A percentile compares a stretch with the other conserved stretches of the same genome.
Evolutionary conservation across 2,113 vertebrate genomes (phyloP).

Genomic region (Dasyurus viverrinus): DNA sequence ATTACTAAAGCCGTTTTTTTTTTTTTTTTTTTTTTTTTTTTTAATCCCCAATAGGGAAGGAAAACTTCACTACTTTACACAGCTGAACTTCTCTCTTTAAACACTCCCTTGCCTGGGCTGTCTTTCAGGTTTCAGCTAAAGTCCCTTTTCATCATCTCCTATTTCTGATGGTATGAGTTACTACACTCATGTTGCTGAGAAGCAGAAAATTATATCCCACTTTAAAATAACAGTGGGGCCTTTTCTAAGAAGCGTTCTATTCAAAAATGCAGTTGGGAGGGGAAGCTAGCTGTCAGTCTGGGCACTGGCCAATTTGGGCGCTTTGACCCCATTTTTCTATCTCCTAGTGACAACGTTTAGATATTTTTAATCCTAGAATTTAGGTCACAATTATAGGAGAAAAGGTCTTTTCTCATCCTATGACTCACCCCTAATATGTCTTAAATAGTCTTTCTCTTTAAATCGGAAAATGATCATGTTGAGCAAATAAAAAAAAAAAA

Average conservation of each 20-base stretch:
- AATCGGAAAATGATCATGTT: slow-evolving; percentile 12
- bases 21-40: slow-evolving; percentile 32
- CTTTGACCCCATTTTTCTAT: slow-evolving; percentile 77
- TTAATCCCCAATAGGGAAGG: slow-evolving; percentile 30
- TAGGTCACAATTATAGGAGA: slow-evolving; percentile 22
- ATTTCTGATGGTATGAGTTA: slow-evolving; percentile 60
- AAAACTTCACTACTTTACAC: slow-evolving; percentile 38
- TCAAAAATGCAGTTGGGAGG: slow-evolving; percentile 74
- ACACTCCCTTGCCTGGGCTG: slow-evolving; percentile 39
- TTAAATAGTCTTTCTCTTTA: slow-evolving; percentile 64
- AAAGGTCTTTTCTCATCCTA: slow-evolving; percentile 28
- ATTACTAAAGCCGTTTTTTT: background rate
- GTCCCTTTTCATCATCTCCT: slow-evolving; percentile 55
- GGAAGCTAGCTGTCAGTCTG: slow-evolving; percentile 67
- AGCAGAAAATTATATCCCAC: slow-evolving; percentile 76
- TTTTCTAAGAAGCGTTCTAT: slow-evolving; percentile 74
- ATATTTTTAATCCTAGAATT: slow-evolving; percentile 69
- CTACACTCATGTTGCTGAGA: slow-evolving; percentile 16
- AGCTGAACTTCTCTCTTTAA: slow-evolving; percentile 15
- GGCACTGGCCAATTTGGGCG: slow-evolving; percentile 76
- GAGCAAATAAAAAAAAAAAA: slow-evolving; percentile 47
- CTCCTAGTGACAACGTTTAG: slow-evolving; percentile 68
- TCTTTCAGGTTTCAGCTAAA: slow-evolving; percentile 66
- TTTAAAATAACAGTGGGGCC: slow-evolving; percentile 74
- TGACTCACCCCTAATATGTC: slow-evolving; percentile 46